These are phyloP conservation scores for Cherax quadricarinatus DNA, from an alignment of 1,140 invertebrate species.

Conservation along the genomic window DNA sequence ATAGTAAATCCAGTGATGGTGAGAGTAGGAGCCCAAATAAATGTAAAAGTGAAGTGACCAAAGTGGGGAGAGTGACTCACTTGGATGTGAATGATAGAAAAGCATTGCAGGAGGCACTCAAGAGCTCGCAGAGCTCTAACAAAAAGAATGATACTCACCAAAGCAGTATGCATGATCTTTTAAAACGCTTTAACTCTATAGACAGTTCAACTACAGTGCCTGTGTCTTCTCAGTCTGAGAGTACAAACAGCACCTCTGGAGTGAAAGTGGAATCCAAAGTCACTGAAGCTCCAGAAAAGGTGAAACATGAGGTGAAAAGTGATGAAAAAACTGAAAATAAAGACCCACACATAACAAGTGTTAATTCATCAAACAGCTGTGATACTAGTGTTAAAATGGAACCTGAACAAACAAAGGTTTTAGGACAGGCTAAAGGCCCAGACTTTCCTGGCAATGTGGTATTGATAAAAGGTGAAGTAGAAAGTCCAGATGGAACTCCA, in stretches of 20 bases:
- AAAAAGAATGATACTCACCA: conserved; percentile 66
- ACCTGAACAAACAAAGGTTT: conserved; percentile 59
- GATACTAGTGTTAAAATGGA: conserved; percentile 73
- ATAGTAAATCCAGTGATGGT: conserved; percentile 40
- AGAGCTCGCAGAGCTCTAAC: conserved; percentile 71
- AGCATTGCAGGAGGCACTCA: conserved; percentile 72
- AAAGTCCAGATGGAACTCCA: conserved; percentile 74
- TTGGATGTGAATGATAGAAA: conserved; percentile 72
- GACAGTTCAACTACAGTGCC: conserved; percentile 72
- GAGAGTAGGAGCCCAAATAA: conserved; percentile 40
- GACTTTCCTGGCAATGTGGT: conserved; percentile 74
- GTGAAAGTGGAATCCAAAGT: conserved; percentile 65
- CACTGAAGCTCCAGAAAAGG: conserved; percentile 60
- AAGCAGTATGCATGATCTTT: conserved; percentile 63
- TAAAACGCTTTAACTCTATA: conserved; percentile 70
- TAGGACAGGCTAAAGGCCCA: conserved; percentile 58
- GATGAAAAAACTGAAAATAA: conserved; percentile 63
- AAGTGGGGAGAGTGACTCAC: conserved; percentile 70
- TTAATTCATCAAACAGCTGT: conserved; percentile 72
- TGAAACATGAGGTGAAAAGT: conserved; percentile 69
- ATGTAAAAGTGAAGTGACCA: conserved; percentile 50
- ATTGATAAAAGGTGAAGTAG: conserved; percentile 71
- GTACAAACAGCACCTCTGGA: conserved; percentile 72
- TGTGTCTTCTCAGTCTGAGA: conserved; percentile 72
- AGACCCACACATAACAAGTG: conserved; percentile 58